Evolutionary conservation across 2,888 invertebrate species (phyloP).

Genomic region (Cordilura impudica): DNA sequence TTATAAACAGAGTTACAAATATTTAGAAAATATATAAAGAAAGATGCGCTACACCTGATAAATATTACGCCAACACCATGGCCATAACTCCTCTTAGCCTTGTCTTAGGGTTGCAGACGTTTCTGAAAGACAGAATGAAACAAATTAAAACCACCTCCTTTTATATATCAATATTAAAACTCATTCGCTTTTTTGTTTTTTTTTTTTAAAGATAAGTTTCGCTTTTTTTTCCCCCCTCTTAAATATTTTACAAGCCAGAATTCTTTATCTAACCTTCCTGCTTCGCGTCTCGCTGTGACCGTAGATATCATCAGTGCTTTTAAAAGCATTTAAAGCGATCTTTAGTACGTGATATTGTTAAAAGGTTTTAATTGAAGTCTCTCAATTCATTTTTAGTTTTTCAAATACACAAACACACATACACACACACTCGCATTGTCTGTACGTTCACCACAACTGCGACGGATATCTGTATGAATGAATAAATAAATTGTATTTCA

Average conservation of each 20-base stretch:
- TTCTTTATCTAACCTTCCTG: too few relatives aligned
- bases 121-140: neutral
- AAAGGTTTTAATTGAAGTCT: conserved; percentile 76
- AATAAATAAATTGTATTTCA: neutral
- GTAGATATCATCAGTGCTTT: conserved; percentile 52
- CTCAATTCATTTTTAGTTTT: conserved; percentile 53
- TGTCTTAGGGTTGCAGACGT: neutral
- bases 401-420: conserved; percentile 6
- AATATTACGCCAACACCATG: conserved; percentile 25
- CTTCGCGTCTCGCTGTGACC: neutral
- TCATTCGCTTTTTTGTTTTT: neutral
- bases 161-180: conserved; percentile 30
- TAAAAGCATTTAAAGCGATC: conserved; percentile 67
- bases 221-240: neutral
- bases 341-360: conserved; percentile 76
- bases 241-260: neutral
- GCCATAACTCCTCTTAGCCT: conserved; percentile 25
- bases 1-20: neutral
- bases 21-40: neutral
- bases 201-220: conserved; percentile 5
- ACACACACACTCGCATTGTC: neutral
- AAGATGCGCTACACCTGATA: conserved; percentile 59
- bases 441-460: neutral
- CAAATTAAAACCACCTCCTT: conserved; percentile 6
- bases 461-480: conserved; percentile 28